These are phyloP conservation scores for Stenoptilia bipunctidactyla DNA, from an alignment of 2,888 invertebrate species.

Conservation along the genomic window DNA sequence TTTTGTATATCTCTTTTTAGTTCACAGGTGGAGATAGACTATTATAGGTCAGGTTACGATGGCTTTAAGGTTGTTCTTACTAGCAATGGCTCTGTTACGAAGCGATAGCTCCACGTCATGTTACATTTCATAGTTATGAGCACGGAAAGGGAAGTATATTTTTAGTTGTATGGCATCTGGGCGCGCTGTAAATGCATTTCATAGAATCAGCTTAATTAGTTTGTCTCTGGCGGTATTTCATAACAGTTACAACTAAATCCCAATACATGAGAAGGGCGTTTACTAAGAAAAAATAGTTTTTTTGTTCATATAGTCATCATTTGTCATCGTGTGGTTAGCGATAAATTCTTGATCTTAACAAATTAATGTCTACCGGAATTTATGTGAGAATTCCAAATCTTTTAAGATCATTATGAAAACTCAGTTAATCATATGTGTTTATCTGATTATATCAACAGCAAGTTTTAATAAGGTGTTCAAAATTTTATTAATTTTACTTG, in stretches of 20 bases:
- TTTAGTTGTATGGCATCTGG: slow-evolving; percentile 62
- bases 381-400: neutral
- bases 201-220: slow-evolving; percentile 62
- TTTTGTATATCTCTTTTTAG: slow-evolving; percentile 25
- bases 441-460: no score
- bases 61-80: slow-evolving; percentile 38
- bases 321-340: neutral
- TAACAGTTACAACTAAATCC: slow-evolving; percentile 29
- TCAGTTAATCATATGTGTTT: neutral
- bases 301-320: neutral
- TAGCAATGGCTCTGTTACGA: slow-evolving; percentile 58
- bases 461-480: no score
- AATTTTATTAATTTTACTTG: no score
- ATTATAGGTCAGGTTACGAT: slow-evolving; percentile 26
- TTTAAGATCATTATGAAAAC: neutral
- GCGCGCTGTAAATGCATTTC: slow-evolving; percentile 42
- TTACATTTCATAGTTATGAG: slow-evolving; percentile 65
- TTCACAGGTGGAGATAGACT: neutral
- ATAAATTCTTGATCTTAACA: neutral
- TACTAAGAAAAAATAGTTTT: neutral
- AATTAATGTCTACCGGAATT: neutral
- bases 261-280: slow-evolving; percentile 22
- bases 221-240: slow-evolving; percentile 52
- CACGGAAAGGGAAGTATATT: slow-evolving; percentile 67
- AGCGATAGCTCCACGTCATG: slow-evolving; percentile 44